Percentiles rank a stretch among this genome's conserved stretches.
These are phyloP conservation scores for Hymenochirus boettgeri DNA, from an alignment of 2,113 vertebrate genomes.

Conservation along the genomic window DNA sequence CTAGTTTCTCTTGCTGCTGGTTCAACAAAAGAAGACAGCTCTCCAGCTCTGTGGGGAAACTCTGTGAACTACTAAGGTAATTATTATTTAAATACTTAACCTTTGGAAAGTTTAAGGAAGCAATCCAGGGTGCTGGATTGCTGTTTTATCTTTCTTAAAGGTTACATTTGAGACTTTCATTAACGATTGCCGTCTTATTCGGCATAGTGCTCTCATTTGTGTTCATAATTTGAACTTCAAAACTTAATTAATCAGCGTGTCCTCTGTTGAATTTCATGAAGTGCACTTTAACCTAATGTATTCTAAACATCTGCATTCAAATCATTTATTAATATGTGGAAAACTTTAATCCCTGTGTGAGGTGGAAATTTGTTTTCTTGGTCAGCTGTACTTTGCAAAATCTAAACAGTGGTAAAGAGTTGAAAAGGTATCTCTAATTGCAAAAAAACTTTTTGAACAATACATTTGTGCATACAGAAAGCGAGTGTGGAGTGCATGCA, in stretches of 20 bases:
- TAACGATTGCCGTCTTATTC: too few species aligned
- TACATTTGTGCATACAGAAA: too few species aligned
- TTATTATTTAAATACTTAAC: too few species aligned
- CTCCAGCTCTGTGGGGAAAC: too few species aligned
- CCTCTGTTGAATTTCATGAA: slow-evolving; percentile 48
- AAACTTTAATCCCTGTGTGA: slow-evolving; percentile 56
- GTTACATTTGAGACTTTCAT: too few species aligned
- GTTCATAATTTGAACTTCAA: slow-evolving; percentile 60
- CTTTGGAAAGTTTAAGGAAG: too few species aligned
- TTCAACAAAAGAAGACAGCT: too few species aligned
- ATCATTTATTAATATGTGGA: slow-evolving; percentile 68
- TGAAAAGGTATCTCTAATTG: slow-evolving; percentile 46
- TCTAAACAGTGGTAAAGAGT: slow-evolving; percentile 38
- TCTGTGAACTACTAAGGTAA: too few species aligned
- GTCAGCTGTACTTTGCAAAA: slow-evolving; percentile 49
- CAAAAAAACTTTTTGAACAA: slow-evolving; percentile 53
- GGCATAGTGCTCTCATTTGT: slow-evolving; percentile 60
- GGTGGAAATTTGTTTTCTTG: slow-evolving; percentile 53
- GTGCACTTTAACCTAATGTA: slow-evolving; percentile 60
- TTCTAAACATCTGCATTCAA: too few species aligned
- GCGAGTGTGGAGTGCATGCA: slow-evolving; percentile 48
- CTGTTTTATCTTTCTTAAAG: too few species aligned
- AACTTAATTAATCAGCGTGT: slow-evolving; percentile 60
- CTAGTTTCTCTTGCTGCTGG: too few species aligned
- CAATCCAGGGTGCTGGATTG: too few species aligned